Evolutionary conservation across 2,113 vertebrate species (phyloP).

Genomic region (Xenus cinereus): DNA sequence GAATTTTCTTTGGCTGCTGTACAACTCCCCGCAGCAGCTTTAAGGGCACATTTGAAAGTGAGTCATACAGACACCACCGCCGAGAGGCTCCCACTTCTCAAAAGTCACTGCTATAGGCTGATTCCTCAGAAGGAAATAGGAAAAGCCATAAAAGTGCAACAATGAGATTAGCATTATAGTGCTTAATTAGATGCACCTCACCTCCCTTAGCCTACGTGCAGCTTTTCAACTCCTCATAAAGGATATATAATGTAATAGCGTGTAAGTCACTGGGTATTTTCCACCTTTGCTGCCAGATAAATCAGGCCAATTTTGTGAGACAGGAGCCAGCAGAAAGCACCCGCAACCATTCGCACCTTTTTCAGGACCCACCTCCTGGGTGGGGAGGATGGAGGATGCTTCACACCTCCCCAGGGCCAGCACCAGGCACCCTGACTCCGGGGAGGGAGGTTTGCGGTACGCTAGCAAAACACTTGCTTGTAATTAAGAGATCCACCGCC

Average conservation of each 20-base stretch:
- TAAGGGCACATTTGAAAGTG: neutral
- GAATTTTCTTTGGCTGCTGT: neutral
- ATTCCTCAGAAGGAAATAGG: conserved; percentile 1
- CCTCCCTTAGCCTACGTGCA: conserved; percentile 19
- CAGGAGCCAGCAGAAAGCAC: neutral
- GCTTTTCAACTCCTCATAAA: neutral
- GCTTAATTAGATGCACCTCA: neutral
- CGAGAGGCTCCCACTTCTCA: neutral
- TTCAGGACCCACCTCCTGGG: neutral
- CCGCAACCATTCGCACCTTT: neutral
- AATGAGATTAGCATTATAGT: neutral
- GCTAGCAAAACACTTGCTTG: neutral
- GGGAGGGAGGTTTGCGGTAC: neutral
- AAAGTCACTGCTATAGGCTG: neutral
- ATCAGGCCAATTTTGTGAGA: neutral
- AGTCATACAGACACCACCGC: neutral
- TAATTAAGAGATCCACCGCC: neutral
- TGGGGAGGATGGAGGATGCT: neutral
- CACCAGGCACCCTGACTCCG: neutral
- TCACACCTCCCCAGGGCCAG: neutral
- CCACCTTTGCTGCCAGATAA: conserved; percentile 9
- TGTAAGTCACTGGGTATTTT: neutral
- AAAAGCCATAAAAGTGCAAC: conserved; percentile 15
- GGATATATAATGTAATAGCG: neutral
- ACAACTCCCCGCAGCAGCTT: neutral